These are phyloP conservation scores for Hoplostethus mediterraneus DNA, from an alignment of 2,797 vertebrate genomes.

Conservation along the genomic window DNA sequence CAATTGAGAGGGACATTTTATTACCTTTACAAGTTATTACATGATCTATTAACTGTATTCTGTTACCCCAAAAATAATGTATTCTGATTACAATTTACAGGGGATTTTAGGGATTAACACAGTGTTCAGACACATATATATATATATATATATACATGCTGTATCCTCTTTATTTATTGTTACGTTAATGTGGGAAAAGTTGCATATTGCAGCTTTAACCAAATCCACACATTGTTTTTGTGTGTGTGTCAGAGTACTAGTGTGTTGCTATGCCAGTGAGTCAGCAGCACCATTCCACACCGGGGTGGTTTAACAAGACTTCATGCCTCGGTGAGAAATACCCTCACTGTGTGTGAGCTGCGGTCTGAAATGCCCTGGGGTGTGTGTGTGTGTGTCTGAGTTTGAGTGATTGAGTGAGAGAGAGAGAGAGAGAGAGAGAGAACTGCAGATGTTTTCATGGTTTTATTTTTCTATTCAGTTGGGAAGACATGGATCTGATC, in stretches of 20 bases:
- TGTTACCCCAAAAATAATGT: too few species aligned
- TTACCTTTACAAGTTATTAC: too few species aligned
- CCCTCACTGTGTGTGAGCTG: constrained; percentile 47
- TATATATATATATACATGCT: too few species aligned
- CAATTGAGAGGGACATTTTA: too few species aligned
- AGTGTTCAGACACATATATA: too few species aligned
- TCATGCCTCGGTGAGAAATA: constrained; percentile 69
- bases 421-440: background rate
- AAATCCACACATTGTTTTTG: too few species aligned
- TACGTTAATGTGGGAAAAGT: too few species aligned
- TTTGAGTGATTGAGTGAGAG: constrained; percentile 1
- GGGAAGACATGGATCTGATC: background rate
- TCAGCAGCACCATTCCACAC: constrained; percentile 38
- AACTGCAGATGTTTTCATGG: background rate
- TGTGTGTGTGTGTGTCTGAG: constrained; percentile 17
- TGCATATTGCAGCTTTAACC: too few species aligned
- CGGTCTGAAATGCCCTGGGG: background rate
- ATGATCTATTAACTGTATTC: too few species aligned
- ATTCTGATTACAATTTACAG: too few species aligned
- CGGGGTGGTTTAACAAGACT: constrained; percentile 35
- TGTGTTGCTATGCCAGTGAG: constrained; percentile 40
- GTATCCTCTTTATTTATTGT: too few species aligned
- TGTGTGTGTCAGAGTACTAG: background rate
- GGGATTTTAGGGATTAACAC: too few species aligned
- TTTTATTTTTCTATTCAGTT: background rate